Base-by-base conservation (phyloP, 2,888 invertebrate species). In the Charanyca ferruginea region DNA sequence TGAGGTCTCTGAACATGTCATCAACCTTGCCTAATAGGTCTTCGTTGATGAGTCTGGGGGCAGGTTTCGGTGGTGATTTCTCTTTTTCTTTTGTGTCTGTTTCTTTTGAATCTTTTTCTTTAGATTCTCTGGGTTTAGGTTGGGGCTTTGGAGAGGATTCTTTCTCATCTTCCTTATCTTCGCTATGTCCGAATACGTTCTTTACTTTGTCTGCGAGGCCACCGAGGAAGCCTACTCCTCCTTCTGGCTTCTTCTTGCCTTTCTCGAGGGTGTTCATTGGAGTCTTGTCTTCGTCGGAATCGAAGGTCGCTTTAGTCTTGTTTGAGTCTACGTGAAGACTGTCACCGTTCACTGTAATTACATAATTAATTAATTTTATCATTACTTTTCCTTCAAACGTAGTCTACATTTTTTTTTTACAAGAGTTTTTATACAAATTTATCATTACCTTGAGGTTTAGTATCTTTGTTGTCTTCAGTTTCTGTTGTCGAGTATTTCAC, bases 221-320 rank as follows among this genome's bases (percentile, higher is more conserved):
- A 25, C 94, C 94, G 28, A 95, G 86, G 88, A 95, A 94, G 22
- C 93, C 79, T 22, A 77, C 74, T 22, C 78, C 87, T 23, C 89
- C 89, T 60, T 93, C 94, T 38, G 90, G 87, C 64, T 96, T 94
- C 81, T 96, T 92, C 79, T 95, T 95, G 63, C 96, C 91, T 71
- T 95, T 95, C 59, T 94, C 93, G n/a, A 96, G 89, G 18, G 96
- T 94, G 66, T 96, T 96, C 87, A 95, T 95, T 7, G 96, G 94
- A 16, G 95, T 96, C 83, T 96, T 96, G 61, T 96, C 96, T 82
- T 96, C 95, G 52, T 96, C 95, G 0, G 96, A 96, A 79, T 96
- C 96, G 66, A 96, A 95, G 1, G 95, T 95, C 1, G 96, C 95
- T 83, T 96, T 95, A 41, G 94, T 93, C 77, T 96, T 96, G 87